Evolutionary conservation across 2,797 vertebrate genomes (phyloP).

Genomic region (Clarias laeviceps): DNA sequence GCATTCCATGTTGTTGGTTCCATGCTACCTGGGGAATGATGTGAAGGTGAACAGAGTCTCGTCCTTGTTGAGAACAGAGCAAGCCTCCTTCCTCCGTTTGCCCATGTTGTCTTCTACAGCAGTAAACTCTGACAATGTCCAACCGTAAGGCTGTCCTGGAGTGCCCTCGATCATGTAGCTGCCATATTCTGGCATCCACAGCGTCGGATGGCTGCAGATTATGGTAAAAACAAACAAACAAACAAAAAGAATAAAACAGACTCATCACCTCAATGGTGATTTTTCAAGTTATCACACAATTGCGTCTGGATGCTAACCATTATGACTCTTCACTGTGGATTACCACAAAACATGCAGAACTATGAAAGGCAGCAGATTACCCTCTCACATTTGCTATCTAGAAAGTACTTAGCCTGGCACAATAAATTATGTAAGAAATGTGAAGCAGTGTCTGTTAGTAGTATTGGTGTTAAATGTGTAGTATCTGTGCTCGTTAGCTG

Average conservation of each 20-base stretch:
- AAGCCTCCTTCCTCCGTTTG: constrained; percentile 89
- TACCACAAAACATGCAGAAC: neutral
- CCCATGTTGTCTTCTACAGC: constrained; percentile 98
- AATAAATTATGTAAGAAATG: constrained; percentile 37
- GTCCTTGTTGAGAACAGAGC: constrained; percentile 81
- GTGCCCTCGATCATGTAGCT: constrained; percentile 99
- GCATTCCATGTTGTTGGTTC: neutral
- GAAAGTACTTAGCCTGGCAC: no score
- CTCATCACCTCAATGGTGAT: neutral
- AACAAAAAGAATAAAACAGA: neutral
- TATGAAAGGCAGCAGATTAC: no score
- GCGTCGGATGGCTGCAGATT: constrained; percentile 87
- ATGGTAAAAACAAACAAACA: neutral
- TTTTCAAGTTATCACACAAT: neutral
- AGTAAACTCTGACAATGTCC: constrained; percentile 98
- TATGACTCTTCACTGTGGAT: neutral
- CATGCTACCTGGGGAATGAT: constrained; percentile 88
- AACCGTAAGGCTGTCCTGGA: constrained; percentile 94
- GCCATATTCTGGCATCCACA: constrained; percentile 97
- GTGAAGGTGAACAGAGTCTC: constrained; percentile 93
- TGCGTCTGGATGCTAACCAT: neutral
- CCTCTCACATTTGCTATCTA: neutral
- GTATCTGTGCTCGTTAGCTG: constrained; percentile 48
- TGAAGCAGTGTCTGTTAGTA: no score
- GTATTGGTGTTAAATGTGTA: no score